These are phyloP conservation scores for Macrophya alboannulata DNA, from an alignment of 2,888 invertebrate genomes.

Conservation along the genomic window DNA sequence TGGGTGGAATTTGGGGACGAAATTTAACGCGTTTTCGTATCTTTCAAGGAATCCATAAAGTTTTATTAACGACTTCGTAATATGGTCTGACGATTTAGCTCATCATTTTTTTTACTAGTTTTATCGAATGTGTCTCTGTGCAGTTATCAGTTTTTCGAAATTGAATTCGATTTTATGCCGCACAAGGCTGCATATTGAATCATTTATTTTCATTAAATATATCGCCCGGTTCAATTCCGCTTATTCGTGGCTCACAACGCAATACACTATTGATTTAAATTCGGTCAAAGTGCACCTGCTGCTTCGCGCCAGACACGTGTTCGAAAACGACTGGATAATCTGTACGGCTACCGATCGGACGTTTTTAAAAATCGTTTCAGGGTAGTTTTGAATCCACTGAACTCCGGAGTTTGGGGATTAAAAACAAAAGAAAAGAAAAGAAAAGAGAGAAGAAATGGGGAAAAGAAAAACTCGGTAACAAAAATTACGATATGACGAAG, in stretches of 20 bases:
- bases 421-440: background rate
- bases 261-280: slow-evolving; percentile 37
- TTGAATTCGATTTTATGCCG: background rate
- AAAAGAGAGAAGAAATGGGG: background rate
- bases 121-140: no score
- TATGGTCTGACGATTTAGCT: background rate
- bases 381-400: background rate
- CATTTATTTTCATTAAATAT: background rate
- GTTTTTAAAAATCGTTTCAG: background rate
- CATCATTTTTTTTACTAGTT: background rate
- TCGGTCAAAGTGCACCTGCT: slow-evolving; percentile 45
- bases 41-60: background rate
- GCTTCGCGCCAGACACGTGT: background rate
- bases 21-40: background rate
- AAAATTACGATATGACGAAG: background rate
- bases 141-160: background rate
- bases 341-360: background rate
- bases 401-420: background rate
- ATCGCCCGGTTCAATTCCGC: background rate
- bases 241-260: background rate
- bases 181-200: no score
- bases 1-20: background rate
- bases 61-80: no score
- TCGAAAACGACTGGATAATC: background rate
- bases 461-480: background rate